Percentiles rank a stretch among this genome's conserved stretches.
These are phyloP conservation scores for Epinotia nisella DNA, from an alignment of 2,888 invertebrate genomes.

Conservation along the genomic window DNA sequence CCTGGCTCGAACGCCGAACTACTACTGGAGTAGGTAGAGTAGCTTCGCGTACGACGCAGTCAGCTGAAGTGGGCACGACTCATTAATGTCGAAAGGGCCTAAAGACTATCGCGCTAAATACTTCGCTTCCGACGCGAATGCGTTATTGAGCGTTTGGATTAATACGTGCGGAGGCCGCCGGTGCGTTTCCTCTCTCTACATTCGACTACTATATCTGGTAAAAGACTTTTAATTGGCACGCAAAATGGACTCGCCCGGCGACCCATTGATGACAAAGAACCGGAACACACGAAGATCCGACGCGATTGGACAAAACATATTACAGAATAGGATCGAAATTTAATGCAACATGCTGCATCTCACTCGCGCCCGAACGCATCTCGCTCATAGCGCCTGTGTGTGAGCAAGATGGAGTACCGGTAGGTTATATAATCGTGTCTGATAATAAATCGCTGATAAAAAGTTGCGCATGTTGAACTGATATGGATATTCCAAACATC, in stretches of 20 bases:
- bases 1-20: slow-evolving; percentile 69
- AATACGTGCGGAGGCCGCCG: slow-evolving; percentile 46
- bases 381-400: slow-evolving; percentile 54
- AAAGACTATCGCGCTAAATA: slow-evolving; percentile 66
- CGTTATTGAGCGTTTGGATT: slow-evolving; percentile 47
- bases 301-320: slow-evolving; percentile 85
- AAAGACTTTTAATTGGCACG: slow-evolving; percentile 68
- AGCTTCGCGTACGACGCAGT: slow-evolving; percentile 83
- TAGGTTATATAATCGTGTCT: slow-evolving; percentile 78
- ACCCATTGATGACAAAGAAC: slow-evolving; percentile 90
- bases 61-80: slow-evolving; percentile 82
- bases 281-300: slow-evolving; percentile 85
- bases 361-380: slow-evolving; percentile 57
- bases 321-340: slow-evolving; percentile 82
- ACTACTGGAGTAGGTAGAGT: slow-evolving; percentile 78
- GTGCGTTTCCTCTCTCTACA: slow-evolving; percentile 52
- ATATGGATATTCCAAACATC: slow-evolving; percentile 59
- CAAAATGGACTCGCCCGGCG: slow-evolving; percentile 86
- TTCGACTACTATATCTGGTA: slow-evolving; percentile 64
- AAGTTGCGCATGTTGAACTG: slow-evolving; percentile 67
- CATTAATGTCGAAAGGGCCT: slow-evolving; percentile 76
- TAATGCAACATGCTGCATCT: slow-evolving; percentile 72
- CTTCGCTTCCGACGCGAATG: slow-evolving; percentile 51
- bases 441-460: slow-evolving; percentile 83
- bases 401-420: slow-evolving; percentile 62